Conservation (phyloP, 2,113 vertebrate species). For the Vireo altiloquus region DNA sequence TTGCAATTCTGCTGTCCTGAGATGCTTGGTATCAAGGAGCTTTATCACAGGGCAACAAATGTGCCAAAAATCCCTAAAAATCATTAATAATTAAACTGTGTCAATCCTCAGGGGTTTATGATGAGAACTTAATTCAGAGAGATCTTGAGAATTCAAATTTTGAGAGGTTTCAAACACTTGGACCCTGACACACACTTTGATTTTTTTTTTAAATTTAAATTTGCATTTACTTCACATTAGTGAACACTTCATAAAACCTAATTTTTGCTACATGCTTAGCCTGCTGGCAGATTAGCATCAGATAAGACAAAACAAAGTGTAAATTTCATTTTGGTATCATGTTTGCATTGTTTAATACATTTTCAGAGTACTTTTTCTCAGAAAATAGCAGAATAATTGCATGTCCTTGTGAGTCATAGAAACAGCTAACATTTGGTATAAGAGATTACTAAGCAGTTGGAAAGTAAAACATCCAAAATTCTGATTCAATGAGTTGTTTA, state of each 20-base stretch:
- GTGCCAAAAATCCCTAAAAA: background rate
- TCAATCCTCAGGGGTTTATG: background rate
- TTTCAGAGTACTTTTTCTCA: background rate
- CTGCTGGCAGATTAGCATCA: background rate
- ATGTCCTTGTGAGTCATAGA: background rate
- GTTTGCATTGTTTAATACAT: background rate
- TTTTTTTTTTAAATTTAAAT: background rate
- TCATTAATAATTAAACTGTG: background rate
- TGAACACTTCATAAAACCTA: background rate
- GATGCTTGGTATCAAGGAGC: background rate
- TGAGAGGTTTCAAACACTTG: background rate
- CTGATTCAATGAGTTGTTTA: background rate
- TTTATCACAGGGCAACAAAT: background rate
- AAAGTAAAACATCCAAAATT: background rate
- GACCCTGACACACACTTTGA: background rate
- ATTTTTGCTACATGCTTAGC: background rate
- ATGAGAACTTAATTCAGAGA: background rate
- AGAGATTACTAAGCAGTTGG: background rate
- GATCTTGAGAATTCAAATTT: background rate
- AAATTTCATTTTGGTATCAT: background rate
- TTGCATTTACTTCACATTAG: background rate
- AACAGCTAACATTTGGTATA: background rate
- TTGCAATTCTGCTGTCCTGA: background rate
- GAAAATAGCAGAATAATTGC: background rate
- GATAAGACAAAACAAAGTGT: background rate